phyloP scores from a whole-genome alignment of 2,113 vertebrate species.

The Pyrgilauda ruficollis region DNA sequence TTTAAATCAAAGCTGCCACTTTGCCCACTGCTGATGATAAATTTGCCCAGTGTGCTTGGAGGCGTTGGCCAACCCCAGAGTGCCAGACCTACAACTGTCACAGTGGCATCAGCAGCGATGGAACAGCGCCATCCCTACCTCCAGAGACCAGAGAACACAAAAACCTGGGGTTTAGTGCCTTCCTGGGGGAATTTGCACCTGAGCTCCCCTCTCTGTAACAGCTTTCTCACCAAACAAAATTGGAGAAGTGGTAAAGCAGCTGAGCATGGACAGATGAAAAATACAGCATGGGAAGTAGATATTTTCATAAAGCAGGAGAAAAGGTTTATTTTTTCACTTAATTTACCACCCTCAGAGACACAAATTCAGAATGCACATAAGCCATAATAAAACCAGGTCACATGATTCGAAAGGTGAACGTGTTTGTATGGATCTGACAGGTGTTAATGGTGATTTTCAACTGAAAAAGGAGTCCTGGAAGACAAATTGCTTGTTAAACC shows the following conservation, averaged over 20 bases:
- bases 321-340: neutral
- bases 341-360: conserved; percentile 6
- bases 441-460: conserved; percentile 13
- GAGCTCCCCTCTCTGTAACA: neutral
- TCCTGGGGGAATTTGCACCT: neutral
- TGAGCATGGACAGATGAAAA: neutral
- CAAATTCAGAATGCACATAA: neutral
- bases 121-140: neutral
- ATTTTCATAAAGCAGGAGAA: neutral
- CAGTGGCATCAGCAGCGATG: neutral
- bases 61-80: neutral
- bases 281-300: neutral
- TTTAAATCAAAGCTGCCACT: neutral
- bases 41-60: neutral
- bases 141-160: neutral
- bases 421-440: neutral
- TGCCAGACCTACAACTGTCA: neutral
- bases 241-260: neutral
- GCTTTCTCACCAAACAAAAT: neutral
- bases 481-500: neutral
- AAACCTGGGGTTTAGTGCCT: neutral
- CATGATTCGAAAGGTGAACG: neutral
- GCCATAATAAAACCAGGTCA: neutral
- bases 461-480: conserved; percentile 1
- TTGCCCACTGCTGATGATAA: neutral